Base-by-base conservation (phyloP, 2,113 vertebrate species). In the Cryptomyrus ogoouensis region DNA sequence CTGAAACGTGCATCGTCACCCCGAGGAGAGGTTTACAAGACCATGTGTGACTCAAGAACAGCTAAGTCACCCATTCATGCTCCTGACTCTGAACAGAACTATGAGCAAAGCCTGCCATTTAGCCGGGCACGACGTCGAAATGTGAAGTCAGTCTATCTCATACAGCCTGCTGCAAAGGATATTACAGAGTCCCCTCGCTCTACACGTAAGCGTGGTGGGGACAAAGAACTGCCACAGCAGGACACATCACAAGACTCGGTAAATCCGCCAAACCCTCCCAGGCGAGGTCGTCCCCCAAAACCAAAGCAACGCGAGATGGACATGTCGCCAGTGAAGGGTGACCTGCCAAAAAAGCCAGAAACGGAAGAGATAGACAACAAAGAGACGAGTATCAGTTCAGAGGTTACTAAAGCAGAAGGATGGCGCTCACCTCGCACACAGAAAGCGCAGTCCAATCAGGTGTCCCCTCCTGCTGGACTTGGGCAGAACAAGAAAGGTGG, bases 251-350 rank as follows among this genome's bases (percentile, higher is more conserved):
- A 95, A 62, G 98, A 99, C 85, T 90, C 93, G 0, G 94, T 93
- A 0, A 90, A 88, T 0, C 91, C 93, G 1, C 97, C 96, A 27
- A 93, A 95, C 0, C 96, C 96, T 1, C 95, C 94, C 0, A 96
- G 97, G 91, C 94, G 98, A 44, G 98, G 98, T 2, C 95, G 98
- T 35, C 98, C 98, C 87, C 98, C 97, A 0, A 99, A 99, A 91
- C 97, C 97, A 24, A 97, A 97, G 1, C 96, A 94, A 90, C 96
- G 94, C 0, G 94, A 96, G 21, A 97, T 98, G 0, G 98, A 98
- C 0, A 94, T 91, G 52, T 95, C 95, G 88, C 92, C 95, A 0
- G 91, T 95, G 50, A 98, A 97, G 92, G 89, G 92, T 0, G 97
- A 98, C 46, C 94, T 94, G 0, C 91, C 92, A 1, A 97, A 97